phyloP scores from a whole-genome alignment of 2,113 vertebrate genomes.

The Oreochromis tanganicae region DNA sequence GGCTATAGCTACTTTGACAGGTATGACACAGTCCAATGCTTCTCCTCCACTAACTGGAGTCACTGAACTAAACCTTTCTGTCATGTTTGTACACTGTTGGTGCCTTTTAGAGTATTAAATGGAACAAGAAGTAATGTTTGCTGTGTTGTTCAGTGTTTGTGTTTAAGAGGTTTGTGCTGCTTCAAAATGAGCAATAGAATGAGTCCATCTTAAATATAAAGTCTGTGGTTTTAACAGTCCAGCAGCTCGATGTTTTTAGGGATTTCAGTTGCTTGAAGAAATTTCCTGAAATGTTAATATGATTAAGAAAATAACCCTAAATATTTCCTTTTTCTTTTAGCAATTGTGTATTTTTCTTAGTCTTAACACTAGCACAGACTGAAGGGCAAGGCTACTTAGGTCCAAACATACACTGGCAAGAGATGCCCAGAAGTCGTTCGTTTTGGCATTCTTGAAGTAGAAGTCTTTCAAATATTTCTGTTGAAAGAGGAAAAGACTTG shows the following conservation, averaged over 20 bases:
- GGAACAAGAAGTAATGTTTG: neutral
- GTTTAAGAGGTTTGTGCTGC: neutral
- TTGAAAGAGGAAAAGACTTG: neutral
- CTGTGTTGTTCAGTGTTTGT: neutral
- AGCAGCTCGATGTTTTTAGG: neutral
- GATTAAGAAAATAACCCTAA: neutral
- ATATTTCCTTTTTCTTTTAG: neutral
- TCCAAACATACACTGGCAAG: constrained; percentile 72
- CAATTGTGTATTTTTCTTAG: neutral
- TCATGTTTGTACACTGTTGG: neutral
- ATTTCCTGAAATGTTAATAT: neutral
- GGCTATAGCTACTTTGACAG: neutral
- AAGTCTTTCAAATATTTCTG: constrained; percentile 80
- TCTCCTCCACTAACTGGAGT: neutral
- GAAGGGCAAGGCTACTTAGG: neutral
- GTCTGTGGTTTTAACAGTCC: neutral
- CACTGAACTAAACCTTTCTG: neutral
- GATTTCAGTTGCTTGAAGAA: neutral
- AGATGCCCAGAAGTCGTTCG: constrained; percentile 84
- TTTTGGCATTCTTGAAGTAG: constrained; percentile 84
- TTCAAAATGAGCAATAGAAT: neutral
- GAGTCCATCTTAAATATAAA: neutral
- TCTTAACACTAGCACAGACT: neutral
- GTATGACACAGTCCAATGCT: neutral
- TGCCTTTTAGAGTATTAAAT: neutral